Evolutionary conservation across 1,140 invertebrate species (phyloP).

Genomic region (Pseudomyrmex gracilis): DNA sequence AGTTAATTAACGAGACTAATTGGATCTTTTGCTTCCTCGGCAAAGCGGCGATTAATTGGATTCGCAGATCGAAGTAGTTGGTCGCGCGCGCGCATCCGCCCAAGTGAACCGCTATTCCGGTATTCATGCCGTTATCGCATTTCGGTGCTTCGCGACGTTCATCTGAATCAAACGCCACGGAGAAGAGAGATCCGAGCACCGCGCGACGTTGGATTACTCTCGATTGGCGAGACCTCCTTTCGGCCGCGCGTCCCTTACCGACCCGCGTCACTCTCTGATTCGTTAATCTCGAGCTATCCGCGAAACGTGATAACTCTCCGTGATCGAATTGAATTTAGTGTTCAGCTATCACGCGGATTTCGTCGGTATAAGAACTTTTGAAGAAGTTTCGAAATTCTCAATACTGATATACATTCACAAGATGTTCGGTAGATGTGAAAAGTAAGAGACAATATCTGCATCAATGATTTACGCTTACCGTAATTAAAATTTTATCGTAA

Average conservation of each 20-base stretch:
- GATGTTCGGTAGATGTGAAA: not conserved
- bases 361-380: constrained; percentile 8
- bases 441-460: not conserved
- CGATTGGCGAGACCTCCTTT: not conserved
- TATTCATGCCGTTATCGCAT: constrained; percentile 14
- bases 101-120: constrained; percentile 19
- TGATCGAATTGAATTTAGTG: constrained; percentile 27
- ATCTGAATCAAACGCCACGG: not conserved
- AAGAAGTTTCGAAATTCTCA: constrained; percentile 7
- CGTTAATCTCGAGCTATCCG: constrained; percentile 36
- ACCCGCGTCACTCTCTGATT: not conserved
- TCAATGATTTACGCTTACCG: no score
- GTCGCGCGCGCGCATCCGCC: not conserved
- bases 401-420: not conserved
- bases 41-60: constrained; percentile 46
- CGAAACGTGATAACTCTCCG: not conserved
- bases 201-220: not conserved
- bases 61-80: constrained; percentile 10
- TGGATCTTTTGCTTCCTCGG: constrained; percentile 41
- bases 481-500: no score
- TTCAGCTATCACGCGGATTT: not conserved
- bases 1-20: constrained; percentile 57
- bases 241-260: constrained; percentile 10
- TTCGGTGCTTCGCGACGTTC: not conserved
- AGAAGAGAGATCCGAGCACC: constrained; percentile 40